phyloP scores from a whole-genome alignment of 2,888 invertebrate genomes.

The Polymixis flavicincta region DNA sequence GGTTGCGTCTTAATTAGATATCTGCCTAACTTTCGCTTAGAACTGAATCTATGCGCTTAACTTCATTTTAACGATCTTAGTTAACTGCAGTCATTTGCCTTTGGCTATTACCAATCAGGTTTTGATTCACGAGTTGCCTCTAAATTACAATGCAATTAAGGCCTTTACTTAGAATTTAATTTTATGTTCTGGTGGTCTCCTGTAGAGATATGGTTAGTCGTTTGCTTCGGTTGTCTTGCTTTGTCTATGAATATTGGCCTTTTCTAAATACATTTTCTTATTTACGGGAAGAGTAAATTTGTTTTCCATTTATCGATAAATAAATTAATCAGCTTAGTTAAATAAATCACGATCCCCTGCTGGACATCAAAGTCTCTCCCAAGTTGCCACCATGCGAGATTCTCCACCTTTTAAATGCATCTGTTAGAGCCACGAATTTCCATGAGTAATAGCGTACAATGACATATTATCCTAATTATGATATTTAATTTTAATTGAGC shows the following conservation, averaged over 20 bases:
- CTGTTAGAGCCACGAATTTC: background rate
- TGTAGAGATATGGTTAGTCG: background rate
- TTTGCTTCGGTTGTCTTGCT: background rate
- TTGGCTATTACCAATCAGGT: background rate
- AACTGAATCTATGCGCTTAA: background rate
- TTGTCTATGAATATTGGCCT: background rate
- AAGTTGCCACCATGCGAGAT: no score
- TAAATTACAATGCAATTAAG: background rate
- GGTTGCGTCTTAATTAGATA: conserved; percentile 24
- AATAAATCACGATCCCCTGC: background rate
- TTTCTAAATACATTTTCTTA: no score
- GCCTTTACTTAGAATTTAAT: background rate
- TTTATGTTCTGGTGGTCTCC: background rate
- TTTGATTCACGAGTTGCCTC: conserved; percentile 2
- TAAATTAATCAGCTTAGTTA: background rate
- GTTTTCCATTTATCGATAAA: background rate
- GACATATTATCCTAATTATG: background rate
- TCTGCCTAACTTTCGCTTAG: conserved; percentile 4
- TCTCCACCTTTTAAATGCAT: background rate
- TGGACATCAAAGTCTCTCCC: background rate
- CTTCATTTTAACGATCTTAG: background rate
- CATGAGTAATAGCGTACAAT: background rate
- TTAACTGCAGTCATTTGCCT: background rate
- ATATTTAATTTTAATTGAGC: background rate
- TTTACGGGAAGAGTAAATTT: background rate